Evolutionary conservation across 2,797 vertebrate genomes (phyloP).

Genomic region (Thaleichthys pacificus): DNA sequence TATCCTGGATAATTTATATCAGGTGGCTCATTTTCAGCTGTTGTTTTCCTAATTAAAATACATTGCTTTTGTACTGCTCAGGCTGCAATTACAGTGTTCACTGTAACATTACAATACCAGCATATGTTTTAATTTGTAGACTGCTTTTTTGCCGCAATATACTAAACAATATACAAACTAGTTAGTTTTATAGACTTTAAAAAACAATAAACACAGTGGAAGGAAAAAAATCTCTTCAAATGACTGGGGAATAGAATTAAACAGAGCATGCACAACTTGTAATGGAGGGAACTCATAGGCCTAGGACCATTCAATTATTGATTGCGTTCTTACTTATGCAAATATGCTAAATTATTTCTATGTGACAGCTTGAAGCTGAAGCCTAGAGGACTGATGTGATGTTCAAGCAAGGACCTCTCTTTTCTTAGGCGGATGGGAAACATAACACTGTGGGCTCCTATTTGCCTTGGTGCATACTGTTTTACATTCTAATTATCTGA

Average conservation of each 20-base stretch:
- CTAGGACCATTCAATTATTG: constrained; percentile 72
- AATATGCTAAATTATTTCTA: constrained; percentile 81
- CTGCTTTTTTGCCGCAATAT: no score
- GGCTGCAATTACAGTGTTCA: constrained; percentile 20
- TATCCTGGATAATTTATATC: constrained; percentile 64
- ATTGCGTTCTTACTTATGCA: constrained; percentile 80
- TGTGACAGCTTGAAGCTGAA: constrained; percentile 74
- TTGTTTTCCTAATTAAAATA: constrained; percentile 63
- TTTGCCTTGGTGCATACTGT: constrained; percentile 67
- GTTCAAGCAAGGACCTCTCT: constrained; percentile 61
- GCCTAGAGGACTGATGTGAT: constrained; percentile 70
- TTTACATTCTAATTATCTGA: constrained; percentile 81
- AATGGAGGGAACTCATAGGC: constrained; percentile 41
- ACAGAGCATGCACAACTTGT: constrained; percentile 38
- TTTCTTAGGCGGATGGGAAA: constrained; percentile 66
- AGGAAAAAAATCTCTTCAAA: constrained; percentile 21
- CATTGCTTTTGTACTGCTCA: constrained; percentile 38
- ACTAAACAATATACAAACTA: no score
- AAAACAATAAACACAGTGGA: constrained; percentile 44
- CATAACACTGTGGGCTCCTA: constrained; percentile 63
- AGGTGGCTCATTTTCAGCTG: constrained; percentile 58
- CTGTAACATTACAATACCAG: not conserved
- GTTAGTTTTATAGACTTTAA: constrained; percentile 30
- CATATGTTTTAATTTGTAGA: no score
- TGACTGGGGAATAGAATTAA: constrained; percentile 41